Conservation (phyloP, 2,113 vertebrate genomes). For the Neolamprologus kungweensis region DNA sequence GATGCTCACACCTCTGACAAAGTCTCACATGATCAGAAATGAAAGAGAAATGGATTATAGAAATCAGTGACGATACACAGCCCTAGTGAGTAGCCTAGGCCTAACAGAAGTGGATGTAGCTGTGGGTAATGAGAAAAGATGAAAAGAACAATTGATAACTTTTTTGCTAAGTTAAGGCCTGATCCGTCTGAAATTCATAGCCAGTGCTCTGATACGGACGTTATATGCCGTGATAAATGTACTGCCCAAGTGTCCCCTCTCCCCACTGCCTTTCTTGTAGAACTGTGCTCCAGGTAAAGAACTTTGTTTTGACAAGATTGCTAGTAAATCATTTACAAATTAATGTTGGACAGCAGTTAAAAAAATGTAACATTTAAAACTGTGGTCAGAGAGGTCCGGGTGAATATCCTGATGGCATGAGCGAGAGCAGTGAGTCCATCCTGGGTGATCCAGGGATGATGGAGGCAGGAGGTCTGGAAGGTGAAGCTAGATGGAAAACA, state of each 20-base stretch:
- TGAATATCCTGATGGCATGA: not conserved
- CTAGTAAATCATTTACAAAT: not conserved
- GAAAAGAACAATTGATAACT: not conserved
- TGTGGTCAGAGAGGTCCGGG: not conserved
- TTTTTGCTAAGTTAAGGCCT: not conserved
- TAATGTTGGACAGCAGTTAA: not conserved
- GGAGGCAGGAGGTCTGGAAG: not conserved
- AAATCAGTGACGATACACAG: not conserved
- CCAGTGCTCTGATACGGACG: not conserved
- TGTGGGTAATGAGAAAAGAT: not conserved
- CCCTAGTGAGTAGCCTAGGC: not conserved
- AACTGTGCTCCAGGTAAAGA: not conserved
- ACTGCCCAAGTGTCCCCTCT: not conserved
- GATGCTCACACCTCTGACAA: not conserved
- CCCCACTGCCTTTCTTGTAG: not conserved
- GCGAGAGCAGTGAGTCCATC: not conserved
- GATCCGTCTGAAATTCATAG: not conserved
- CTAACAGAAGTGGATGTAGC: not conserved
- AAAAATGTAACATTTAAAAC: not conserved
- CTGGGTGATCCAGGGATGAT: not conserved
- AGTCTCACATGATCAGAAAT: not conserved
- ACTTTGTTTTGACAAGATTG: not conserved
- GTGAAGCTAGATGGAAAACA: not conserved
- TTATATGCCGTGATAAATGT: not conserved
- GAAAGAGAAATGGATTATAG: not conserved